These are phyloP conservation scores for Coregonus ussuriensis DNA, from an alignment of 2,797 vertebrate species.

Conservation along the genomic window DNA sequence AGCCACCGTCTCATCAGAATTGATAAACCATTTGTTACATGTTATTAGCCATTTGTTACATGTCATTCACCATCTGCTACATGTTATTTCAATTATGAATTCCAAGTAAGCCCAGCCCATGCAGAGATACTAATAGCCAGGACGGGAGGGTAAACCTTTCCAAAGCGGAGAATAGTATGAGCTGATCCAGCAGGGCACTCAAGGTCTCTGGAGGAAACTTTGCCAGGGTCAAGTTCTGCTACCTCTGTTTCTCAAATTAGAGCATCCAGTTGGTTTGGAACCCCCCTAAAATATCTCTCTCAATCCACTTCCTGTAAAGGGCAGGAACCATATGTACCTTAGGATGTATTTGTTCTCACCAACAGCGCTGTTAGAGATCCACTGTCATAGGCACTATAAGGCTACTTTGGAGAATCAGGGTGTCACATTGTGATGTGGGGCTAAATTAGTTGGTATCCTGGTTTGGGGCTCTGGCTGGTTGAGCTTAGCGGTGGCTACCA, in stretches of 20 bases:
- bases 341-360: neutral
- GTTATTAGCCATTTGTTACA: constrained; percentile 27
- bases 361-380: constrained; percentile 13
- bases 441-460: constrained; percentile 5
- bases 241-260: constrained; percentile 62
- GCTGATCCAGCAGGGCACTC: constrained; percentile 49
- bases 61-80: constrained; percentile 43
- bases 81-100: constrained; percentile 47
- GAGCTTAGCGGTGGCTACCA: constrained; percentile 27
- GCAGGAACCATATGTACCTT: constrained; percentile 10
- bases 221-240: constrained; percentile 49
- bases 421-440: constrained; percentile 18
- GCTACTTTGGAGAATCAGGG: neutral
- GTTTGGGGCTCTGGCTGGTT: constrained; percentile 14
- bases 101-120: constrained; percentile 37
- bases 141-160: constrained; percentile 41
- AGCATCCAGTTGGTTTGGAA: constrained; percentile 47
- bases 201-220: constrained; percentile 38
- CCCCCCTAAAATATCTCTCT: constrained; percentile 40
- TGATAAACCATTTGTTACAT: constrained; percentile 32
- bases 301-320: neutral
- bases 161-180: constrained; percentile 42
- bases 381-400: constrained; percentile 9
- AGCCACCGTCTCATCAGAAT: constrained; percentile 16
- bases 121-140: constrained; percentile 46